phyloP scores from a whole-genome alignment of 2,113 vertebrate species.

The Condylura cristata region DNA sequence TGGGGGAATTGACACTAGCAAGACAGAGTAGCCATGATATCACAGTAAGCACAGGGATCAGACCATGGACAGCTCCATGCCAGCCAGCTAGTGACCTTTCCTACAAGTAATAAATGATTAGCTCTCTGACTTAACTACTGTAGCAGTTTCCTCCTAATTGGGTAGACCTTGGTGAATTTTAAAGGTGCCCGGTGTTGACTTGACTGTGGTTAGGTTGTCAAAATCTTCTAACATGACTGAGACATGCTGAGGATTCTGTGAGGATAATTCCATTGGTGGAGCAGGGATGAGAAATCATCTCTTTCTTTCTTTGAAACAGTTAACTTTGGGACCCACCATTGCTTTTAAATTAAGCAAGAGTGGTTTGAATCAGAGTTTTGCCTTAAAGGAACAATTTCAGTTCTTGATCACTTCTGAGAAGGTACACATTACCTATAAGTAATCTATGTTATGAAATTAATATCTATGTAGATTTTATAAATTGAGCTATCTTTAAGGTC shows the following conservation, averaged over 20 bases:
- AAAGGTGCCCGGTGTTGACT: neutral
- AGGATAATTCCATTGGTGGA: neutral
- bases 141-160: neutral
- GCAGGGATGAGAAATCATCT: neutral
- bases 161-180: neutral
- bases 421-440: neutral
- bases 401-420: neutral
- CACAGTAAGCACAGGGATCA: neutral
- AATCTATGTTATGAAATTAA: neutral
- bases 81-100: fast-evolving
- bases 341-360: neutral
- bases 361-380: neutral
- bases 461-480: constrained; percentile 26
- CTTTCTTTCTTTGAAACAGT: neutral
- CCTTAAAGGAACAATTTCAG: neutral
- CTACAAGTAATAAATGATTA: neutral
- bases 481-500: neutral
- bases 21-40: neutral
- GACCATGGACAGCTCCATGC: neutral
- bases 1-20: neutral
- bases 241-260: neutral
- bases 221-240: neutral
- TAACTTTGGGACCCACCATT: neutral
- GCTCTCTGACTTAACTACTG: neutral
- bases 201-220: neutral